phyloP scores from a whole-genome alignment of 2,113 vertebrate species.

The Malaclemys terrapin region DNA sequence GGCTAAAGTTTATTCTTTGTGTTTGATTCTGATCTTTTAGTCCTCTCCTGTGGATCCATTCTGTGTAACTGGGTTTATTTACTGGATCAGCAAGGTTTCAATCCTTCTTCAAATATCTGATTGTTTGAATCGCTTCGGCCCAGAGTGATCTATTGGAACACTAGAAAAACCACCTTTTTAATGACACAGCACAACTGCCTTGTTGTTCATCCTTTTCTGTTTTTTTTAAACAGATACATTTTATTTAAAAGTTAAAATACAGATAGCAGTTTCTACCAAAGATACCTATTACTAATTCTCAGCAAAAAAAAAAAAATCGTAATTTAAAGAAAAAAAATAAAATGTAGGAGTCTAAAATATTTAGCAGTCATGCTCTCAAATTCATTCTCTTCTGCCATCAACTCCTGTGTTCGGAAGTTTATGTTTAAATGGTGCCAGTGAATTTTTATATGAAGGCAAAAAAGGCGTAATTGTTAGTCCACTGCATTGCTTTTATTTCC shows the following conservation, averaged over 20 bases:
- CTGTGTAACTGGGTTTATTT: constrained; percentile 17
- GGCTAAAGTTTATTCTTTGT: background rate
- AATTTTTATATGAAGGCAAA: constrained; percentile 81
- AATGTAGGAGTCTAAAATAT: constrained; percentile 74
- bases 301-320: constrained; percentile 65
- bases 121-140: constrained; percentile 58
- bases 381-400: constrained; percentile 63
- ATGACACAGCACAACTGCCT: constrained; percentile 85
- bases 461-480: constrained; percentile 74
- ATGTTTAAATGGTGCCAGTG: constrained; percentile 79
- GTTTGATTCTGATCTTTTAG: background rate
- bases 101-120: constrained; percentile 49
- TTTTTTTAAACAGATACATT: constrained; percentile 72
- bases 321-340: constrained; percentile 33
- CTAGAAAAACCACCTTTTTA: constrained; percentile 68
- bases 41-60: constrained; percentile 25
- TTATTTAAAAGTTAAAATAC: constrained; percentile 79
- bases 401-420: constrained; percentile 69
- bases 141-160: constrained; percentile 65
- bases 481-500: constrained; percentile 51
- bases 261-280: constrained; percentile 89
- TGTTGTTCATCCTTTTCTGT: constrained; percentile 72
- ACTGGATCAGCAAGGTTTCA: constrained; percentile 42
- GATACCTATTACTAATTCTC: constrained; percentile 85
- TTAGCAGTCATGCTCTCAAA: constrained; percentile 76